Conservation (phyloP, 2,888 invertebrate genomes). For the Liposcelis brunnea region DNA sequence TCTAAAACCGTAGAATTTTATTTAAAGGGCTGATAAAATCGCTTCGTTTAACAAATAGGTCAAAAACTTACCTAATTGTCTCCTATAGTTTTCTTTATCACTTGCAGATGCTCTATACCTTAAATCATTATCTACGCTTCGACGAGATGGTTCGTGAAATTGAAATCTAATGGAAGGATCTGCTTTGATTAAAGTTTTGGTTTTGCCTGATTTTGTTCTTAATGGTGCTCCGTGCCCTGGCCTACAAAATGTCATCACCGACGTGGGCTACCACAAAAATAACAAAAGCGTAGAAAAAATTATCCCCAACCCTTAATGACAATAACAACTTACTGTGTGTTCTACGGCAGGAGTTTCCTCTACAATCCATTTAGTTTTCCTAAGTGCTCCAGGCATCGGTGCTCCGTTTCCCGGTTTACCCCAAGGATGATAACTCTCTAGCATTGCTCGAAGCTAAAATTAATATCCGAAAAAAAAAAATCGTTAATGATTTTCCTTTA, state of each 20-base stretch:
- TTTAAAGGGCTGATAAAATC: too few relatives aligned
- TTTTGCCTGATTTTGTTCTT: slow-evolving; percentile 23
- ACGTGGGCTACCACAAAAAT: not conserved
- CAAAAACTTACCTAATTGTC: slow-evolving; percentile 47
- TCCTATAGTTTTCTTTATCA: slow-evolving; percentile 37
- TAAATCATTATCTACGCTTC: slow-evolving; percentile 50
- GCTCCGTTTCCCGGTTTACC: slow-evolving; percentile 59
- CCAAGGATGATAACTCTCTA: slow-evolving; percentile 62
- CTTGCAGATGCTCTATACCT: slow-evolving; percentile 41
- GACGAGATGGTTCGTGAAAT: slow-evolving; percentile 39
- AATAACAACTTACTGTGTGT: not conserved
- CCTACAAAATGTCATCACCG: slow-evolving; percentile 2
- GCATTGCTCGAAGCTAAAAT: slow-evolving; percentile 44
- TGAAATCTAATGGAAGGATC: slow-evolving; percentile 47
- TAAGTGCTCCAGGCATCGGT: slow-evolving; percentile 41
- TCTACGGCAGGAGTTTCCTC: not conserved
- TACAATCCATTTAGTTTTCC: slow-evolving; percentile 23
- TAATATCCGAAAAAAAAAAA: not conserved
- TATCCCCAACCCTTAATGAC: slow-evolving; percentile 11
- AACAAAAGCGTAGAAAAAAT: not conserved
- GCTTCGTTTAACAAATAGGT: too few relatives aligned
- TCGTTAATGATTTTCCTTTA: too few relatives aligned
- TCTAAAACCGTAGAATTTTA: slow-evolving; percentile 33
- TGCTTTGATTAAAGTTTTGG: slow-evolving; percentile 26
- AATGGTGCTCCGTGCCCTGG: slow-evolving; percentile 26